phyloP scores from a whole-genome alignment of 2,113 vertebrate genomes.

The Poicephalus gulielmi region DNA sequence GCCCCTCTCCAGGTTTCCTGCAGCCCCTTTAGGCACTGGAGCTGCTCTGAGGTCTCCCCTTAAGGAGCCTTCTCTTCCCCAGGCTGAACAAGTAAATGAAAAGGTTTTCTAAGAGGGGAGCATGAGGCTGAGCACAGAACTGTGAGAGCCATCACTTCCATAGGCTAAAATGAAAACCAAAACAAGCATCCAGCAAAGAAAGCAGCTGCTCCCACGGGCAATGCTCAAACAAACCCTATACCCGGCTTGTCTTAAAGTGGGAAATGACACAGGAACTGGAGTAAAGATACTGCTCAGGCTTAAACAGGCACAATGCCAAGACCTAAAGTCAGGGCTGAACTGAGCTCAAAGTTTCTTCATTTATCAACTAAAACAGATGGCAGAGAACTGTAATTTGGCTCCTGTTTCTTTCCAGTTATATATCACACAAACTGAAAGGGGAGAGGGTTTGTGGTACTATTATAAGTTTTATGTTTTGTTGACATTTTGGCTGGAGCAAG shows the following conservation, averaged over 20 bases:
- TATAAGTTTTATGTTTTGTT: neutral
- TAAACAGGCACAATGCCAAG: neutral
- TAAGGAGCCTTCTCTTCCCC: neutral
- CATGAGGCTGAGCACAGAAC: neutral
- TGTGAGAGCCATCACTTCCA: neutral
- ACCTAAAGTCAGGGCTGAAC: conserved; percentile 15
- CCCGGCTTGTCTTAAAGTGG: neutral
- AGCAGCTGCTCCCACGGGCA: neutral
- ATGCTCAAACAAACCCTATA: neutral
- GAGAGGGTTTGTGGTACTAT: neutral
- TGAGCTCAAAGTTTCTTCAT: neutral
- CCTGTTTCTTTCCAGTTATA: neutral
- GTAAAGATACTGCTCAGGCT: neutral
- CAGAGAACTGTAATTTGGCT: conserved; percentile 10
- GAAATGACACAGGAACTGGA: neutral
- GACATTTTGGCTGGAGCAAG: neutral
- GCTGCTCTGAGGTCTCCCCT: neutral
- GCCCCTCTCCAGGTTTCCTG: neutral
- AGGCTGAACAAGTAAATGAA: neutral
- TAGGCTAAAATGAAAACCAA: neutral
- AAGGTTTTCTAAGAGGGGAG: neutral
- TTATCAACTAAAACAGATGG: conserved; percentile 55
- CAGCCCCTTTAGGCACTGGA: neutral
- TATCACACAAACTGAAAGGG: neutral
- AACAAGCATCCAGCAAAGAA: neutral